Conservation (phyloP, 2,888 invertebrate genomes). For the Drosophila peninsularis region DNA sequence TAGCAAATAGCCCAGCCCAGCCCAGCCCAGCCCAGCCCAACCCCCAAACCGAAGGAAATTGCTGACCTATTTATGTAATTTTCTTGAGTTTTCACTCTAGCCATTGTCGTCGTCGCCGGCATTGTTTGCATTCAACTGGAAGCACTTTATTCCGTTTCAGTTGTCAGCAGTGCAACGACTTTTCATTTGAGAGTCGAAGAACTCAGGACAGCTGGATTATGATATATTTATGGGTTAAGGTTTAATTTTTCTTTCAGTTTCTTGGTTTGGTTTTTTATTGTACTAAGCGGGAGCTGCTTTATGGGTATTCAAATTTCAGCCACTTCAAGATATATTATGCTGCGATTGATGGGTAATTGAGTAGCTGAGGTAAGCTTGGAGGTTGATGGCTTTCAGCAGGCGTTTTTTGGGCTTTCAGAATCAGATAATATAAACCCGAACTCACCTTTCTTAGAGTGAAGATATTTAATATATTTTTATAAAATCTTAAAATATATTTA, state of each 20-base stretch:
- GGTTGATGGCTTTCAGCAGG: too few relatives aligned
- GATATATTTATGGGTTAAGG: conserved; percentile 22
- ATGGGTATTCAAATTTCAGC: not conserved
- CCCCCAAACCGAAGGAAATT: conserved; percentile 31
- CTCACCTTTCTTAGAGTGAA: too few relatives aligned
- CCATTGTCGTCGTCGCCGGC: conserved; percentile 16
- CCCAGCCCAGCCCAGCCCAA: not conserved
- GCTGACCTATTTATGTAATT: conserved; percentile 67
- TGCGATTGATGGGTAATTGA: not conserved
- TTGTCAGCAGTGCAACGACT: conserved; percentile 59
- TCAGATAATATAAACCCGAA: too few relatives aligned
- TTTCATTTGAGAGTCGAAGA: conserved; percentile 18
- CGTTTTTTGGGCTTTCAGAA: too few relatives aligned
- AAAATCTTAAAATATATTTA: not conserved
- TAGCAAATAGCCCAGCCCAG: not conserved
- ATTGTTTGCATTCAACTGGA: conserved; percentile 61
- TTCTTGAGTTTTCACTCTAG: conserved; percentile 33
- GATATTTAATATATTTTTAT: too few relatives aligned
- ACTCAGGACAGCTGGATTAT: conserved; percentile 14
- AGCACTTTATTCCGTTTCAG: conserved; percentile 73
- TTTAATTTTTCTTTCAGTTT: not conserved
- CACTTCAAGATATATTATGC: not conserved
- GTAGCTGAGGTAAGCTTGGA: not conserved
- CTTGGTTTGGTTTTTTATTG: conserved; percentile 3
- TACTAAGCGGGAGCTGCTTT: not conserved